Evolutionary conservation across 1,140 invertebrate genomes (phyloP), one percentile per base, ranked within the genome.

Genomic region (Helicorthomorpha holstii): DNA sequence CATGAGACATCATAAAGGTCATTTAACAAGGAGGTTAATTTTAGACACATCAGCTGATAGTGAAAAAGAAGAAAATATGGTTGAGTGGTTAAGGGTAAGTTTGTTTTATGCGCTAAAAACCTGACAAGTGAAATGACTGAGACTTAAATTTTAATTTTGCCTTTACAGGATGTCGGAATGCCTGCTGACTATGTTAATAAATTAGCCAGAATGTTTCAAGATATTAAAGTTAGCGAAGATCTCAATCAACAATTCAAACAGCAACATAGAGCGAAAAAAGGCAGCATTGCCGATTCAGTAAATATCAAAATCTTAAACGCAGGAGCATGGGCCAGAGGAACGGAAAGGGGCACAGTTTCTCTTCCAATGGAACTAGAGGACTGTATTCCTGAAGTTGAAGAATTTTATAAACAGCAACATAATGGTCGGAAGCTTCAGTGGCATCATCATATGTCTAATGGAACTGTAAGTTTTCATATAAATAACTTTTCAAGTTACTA

Each of bases 391-490:
- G 91, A 98, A 72, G 85, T 94, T 21, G 87, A 91, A 69, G 87
- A 91, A 57, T 91, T 91, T 71, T 90, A 91, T 63, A 72, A 81
- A 73, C 97, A 83, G 70, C 96, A 97, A 66, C 94, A 98, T 71
- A 92, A 83, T 63, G 94, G 94, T n/a, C 72, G 95, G 45, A 98
- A 97, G 69, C 74, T 99, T 41, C 91, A 95, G 69, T 99, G 96
- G 96, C 94, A 98, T 69, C 93, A 98, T 74, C 92, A 98, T 60
- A 98, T 98, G 92, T 96, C 93, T 45, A 97, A 97, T 74, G 95
- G 94, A 59, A 93, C 90, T 27, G 77, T 81, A 73, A 63, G 65
- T 59, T 52, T 50, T 52, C 26, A 23, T 12, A 45, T 48, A 19
- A 48, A 12, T 46, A 2, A 23, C 10, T 16, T 45, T 22, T 34